Base-by-base conservation (phyloP, 2,888 invertebrate genomes). In the Boloria selene region DNA sequence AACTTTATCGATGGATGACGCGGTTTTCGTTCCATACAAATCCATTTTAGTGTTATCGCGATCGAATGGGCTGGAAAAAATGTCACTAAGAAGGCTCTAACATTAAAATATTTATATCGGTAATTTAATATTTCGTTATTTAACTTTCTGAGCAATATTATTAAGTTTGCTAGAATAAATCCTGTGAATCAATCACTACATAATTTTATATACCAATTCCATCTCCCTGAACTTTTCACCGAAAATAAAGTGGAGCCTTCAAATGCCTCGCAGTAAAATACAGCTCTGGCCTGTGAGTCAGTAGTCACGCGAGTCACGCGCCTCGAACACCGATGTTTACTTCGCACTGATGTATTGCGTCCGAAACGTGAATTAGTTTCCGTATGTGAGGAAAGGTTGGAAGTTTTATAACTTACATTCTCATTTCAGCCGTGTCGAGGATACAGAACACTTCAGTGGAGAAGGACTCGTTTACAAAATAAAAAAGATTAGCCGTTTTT, bases 271-370 rank as follows among this genome's bases (percentile, higher is more conserved):
- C 54, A n/a, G 16, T 53, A 38, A 53, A 38, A 4, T 53, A 14
- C 31, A 31, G 16, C 6, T 47, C n/a, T 16, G n/a, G 47, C 16
- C n/a, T 0, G 47, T n/a, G 47, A 47, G 47, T 47, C n/a, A n/a
- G n/a, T n/a, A n/a, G n/a, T n/a, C 16, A 49, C 7, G 13, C 5
- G 47, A 16, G 47, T 6, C 45, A 10, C 47, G 47, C 14, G 45
- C 44, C 6, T 22, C 56, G 45, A 42, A 49, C 47, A 18, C n/a
- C 22, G 26, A 13, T 38, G 58, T 49, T 58, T 59, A 17, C 59
- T 59, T 26, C 58, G 26, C 45, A 13, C 47, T 59, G 58, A 59
- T 26, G 31, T 16, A 59, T 49, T 59, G 47, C 58, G 58, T 47
- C 31, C 26, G 47, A 49, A 59, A 59, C 31, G 45, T 31, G 47